phyloP scores from a whole-genome alignment of 2,797 vertebrate genomes.

The Lutjanus campechanus region DNA sequence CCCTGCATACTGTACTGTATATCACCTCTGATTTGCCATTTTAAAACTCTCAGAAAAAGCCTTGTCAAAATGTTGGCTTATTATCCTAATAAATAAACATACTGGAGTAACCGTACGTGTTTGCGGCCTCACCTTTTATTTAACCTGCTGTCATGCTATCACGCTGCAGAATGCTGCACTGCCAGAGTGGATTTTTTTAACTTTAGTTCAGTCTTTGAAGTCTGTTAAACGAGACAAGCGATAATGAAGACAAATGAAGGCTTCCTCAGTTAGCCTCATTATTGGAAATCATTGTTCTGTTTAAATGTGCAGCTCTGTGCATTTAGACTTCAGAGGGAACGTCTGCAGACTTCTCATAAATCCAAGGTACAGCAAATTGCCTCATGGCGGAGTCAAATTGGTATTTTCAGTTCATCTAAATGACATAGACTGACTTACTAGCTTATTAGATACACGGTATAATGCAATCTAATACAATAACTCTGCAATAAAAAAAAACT shows the following conservation, averaged over 20 bases:
- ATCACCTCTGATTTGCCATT: neutral
- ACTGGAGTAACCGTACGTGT: neutral
- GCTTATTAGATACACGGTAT: constrained; percentile 26
- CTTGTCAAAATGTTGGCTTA: constrained; percentile 14
- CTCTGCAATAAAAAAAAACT: constrained; percentile 20
- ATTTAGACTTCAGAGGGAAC: constrained; percentile 30
- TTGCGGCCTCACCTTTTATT: constrained; percentile 16
- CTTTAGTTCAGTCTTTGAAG: constrained; percentile 35
- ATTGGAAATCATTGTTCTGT: constrained; percentile 53
- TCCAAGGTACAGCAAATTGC: constrained; percentile 9
- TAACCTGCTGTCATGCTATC: constrained; percentile 26
- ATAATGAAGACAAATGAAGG: constrained; percentile 66
- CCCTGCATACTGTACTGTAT: neutral
- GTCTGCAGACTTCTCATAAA: constrained; percentile 26
- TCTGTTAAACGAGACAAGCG: constrained; percentile 33
- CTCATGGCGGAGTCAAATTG: constrained; percentile 19
- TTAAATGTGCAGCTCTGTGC: constrained; percentile 44
- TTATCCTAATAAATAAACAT: constrained; percentile 14
- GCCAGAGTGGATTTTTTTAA: constrained; percentile 9
- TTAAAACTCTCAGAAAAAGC: constrained; percentile 13
- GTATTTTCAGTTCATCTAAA: constrained; percentile 25
- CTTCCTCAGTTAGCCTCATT: constrained; percentile 43
- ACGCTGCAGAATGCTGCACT: constrained; percentile 1
- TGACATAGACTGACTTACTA: constrained; percentile 11
- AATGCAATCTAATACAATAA: constrained; percentile 47